A percentile compares a stretch with the other conserved stretches of the same genome.
These are phyloP conservation scores for Caranx ignobilis DNA, from an alignment of 2,113 vertebrate species.

Conservation along the genomic window DNA sequence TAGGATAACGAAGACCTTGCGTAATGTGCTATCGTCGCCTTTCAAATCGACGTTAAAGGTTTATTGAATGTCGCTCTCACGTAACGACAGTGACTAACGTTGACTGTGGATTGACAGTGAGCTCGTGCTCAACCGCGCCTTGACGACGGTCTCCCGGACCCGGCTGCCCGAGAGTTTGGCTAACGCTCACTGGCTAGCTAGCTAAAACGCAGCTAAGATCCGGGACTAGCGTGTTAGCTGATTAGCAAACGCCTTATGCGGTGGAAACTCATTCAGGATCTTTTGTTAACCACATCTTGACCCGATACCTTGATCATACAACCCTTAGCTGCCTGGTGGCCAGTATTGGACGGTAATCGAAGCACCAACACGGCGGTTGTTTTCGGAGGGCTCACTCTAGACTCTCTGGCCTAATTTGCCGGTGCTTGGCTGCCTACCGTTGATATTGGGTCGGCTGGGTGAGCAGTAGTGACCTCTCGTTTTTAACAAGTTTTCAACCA, in stretches of 20 bases:
- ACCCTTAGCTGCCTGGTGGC: no score
- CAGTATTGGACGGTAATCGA: background rate
- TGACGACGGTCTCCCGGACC: background rate
- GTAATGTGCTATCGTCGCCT: background rate
- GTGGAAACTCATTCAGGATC: background rate
- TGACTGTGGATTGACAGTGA: background rate
- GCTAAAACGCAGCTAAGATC: constrained; percentile 31
- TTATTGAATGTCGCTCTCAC: background rate
- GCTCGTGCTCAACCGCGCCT: background rate
- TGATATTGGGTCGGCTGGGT: constrained; percentile 50
- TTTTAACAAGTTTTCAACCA: constrained; percentile 12
- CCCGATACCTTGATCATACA: background rate
- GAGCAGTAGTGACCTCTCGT: constrained; percentile 62
- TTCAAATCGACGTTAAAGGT: background rate
- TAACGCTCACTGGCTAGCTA: constrained; percentile 24
- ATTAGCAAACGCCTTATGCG: constrained; percentile 35
- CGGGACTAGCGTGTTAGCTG: constrained; percentile 44
- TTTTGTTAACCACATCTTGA: background rate
- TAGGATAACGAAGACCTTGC: background rate
- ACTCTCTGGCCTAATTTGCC: constrained; percentile 65
- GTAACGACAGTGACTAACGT: background rate
- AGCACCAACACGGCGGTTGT: accelerated
- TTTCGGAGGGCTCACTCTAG: background rate
- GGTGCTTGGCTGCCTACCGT: constrained; percentile 50
- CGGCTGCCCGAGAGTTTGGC: constrained; percentile 3